A percentile compares a stretch with the other conserved stretches of the same genome.
These are phyloP conservation scores for Epistrophe eligans DNA, from an alignment of 2,888 invertebrate genomes.

Conservation along the genomic window DNA sequence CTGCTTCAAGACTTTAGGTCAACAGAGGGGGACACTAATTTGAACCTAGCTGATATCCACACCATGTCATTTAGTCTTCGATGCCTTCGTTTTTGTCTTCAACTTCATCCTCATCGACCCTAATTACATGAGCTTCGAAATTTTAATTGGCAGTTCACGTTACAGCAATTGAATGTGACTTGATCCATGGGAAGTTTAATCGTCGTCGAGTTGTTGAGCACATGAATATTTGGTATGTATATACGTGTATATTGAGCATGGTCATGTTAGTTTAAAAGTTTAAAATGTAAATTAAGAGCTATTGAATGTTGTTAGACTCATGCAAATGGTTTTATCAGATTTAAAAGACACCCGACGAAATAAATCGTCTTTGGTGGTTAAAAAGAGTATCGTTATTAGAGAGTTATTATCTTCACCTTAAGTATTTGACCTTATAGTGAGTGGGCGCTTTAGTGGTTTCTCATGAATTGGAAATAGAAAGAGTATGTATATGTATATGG, in stretches of 20 bases:
- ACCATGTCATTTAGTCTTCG: slow-evolving; percentile 2
- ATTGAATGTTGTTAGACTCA: slow-evolving; percentile 51
- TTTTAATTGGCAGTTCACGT: slow-evolving; percentile 72
- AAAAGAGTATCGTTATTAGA: slow-evolving; percentile 48
- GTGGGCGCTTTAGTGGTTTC: slow-evolving; percentile 36
- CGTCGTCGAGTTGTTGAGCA: slow-evolving; percentile 1
- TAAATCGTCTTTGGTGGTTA: slow-evolving; percentile 42
- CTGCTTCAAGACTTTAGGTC: slow-evolving; percentile 54
- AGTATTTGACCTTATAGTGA: slow-evolving; percentile 31
- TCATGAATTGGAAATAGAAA: slow-evolving; percentile 11
- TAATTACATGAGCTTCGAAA: slow-evolving; percentile 59
- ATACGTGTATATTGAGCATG: slow-evolving; percentile 11
- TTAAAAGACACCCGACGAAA: slow-evolving; percentile 30
- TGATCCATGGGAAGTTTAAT: slow-evolving; percentile 54
- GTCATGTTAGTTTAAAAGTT: slow-evolving; percentile 39
- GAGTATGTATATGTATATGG: not conserved
- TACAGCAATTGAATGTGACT: slow-evolving; percentile 55
- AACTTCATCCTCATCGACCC: slow-evolving; percentile 41
- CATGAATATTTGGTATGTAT: not conserved
- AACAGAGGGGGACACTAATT: slow-evolving; percentile 63
- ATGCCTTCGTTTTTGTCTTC: not conserved
- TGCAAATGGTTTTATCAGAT: slow-evolving; percentile 44
- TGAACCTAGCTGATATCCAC: slow-evolving; percentile 45
- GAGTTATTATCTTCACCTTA: slow-evolving; percentile 61
- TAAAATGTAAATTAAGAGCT: slow-evolving; percentile 56